Conservation (phyloP, 2,797 vertebrate species). For the Staurois parvus region DNA sequence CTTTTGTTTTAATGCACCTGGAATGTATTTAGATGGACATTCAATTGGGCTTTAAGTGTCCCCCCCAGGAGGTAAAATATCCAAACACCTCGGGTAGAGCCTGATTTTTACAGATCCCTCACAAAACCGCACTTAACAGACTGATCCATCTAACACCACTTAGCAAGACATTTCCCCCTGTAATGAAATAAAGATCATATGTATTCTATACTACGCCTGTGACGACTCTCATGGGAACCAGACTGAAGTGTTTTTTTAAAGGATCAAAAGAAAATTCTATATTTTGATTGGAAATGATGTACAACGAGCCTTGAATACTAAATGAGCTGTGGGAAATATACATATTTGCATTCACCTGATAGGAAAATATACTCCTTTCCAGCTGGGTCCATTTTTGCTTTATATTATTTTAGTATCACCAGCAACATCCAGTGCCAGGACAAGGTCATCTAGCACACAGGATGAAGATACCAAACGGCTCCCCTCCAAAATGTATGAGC, state of each 20-base stretch:
- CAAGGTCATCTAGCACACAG: no score
- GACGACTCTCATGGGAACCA: not conserved
- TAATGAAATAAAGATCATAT: conserved; percentile 8
- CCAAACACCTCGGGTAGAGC: no score
- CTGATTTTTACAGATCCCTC: not conserved
- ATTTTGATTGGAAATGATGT: conserved; percentile 35
- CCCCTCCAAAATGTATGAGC: no score
- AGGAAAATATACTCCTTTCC: not conserved
- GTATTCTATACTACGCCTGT: not conserved
- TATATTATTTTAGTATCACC: no score
- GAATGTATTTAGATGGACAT: no score
- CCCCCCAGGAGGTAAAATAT: no score
- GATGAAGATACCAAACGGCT: no score
- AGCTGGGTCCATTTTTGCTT: not conserved
- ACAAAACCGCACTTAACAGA: not conserved
- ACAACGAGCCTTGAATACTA: conserved; percentile 22
- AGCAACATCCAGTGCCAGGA: no score
- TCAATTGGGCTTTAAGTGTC: no score
- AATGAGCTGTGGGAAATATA: not conserved
- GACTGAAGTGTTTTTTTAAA: conserved; percentile 6
- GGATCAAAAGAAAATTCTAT: conserved; percentile 34
- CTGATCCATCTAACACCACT: conserved; percentile 2
- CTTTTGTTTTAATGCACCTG: no score
- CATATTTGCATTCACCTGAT: not conserved
- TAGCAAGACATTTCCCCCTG: conserved; percentile 9